Conservation (phyloP, 2,797 vertebrate genomes). For the Margarornis squamiger region DNA sequence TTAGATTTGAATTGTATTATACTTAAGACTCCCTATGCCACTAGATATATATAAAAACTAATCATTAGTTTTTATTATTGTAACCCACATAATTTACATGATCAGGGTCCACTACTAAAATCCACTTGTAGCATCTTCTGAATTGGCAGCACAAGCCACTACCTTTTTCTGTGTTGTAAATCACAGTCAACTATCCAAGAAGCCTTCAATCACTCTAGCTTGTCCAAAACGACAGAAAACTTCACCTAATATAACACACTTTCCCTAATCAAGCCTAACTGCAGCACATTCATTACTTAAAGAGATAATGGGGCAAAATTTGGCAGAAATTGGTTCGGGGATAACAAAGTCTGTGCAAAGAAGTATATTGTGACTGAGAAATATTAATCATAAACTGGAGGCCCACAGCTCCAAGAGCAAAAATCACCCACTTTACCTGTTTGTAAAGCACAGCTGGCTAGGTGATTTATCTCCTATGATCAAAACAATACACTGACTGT, state of each 20-base stretch:
- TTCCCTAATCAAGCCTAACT: not conserved
- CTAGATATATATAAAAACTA: not conserved
- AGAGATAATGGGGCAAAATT: not conserved
- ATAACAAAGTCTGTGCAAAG: constrained; percentile 7
- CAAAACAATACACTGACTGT: not conserved
- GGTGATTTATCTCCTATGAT: not conserved
- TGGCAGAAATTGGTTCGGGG: not conserved
- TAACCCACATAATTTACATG: not conserved
- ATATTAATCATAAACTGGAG: not conserved
- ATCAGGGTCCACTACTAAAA: not conserved
- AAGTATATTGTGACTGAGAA: no score
- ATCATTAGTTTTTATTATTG: not conserved
- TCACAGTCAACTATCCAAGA: not conserved
- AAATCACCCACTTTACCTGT: not conserved
- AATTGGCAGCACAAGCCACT: not conserved
- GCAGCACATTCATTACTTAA: not conserved
- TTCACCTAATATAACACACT: not conserved
- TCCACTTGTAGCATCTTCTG: not conserved
- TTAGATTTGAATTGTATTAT: not conserved
- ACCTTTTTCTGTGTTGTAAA: not conserved
- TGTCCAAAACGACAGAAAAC: not conserved
- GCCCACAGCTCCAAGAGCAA: not conserved
- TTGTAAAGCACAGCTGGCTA: not conserved
- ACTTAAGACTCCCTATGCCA: not conserved
- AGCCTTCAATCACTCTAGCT: not conserved